Conservation (phyloP, 2,113 vertebrate species). For the Rutilus rutilus region DNA sequence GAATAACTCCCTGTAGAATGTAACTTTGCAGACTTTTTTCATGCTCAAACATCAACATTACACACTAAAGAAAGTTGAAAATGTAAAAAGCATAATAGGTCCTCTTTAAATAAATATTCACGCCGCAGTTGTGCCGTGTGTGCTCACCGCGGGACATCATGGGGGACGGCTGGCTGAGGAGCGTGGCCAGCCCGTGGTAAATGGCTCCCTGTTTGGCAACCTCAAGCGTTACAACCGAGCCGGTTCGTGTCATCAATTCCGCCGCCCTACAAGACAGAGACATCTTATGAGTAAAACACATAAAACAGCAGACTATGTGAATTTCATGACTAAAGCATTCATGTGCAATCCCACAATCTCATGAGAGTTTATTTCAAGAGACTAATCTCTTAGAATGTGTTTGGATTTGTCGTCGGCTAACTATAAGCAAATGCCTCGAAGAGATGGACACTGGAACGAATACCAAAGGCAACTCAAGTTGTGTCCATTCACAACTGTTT, state of each 20-base stretch:
- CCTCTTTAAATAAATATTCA: not conserved
- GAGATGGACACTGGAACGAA: conserved; percentile 25
- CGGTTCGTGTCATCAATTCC: conserved; percentile 97
- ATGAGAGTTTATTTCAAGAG: not conserved
- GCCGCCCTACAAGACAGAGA: conserved; percentile 83
- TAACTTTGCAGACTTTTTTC: too few relatives aligned
- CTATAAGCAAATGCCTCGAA: conserved; percentile 24
- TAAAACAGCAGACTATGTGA: not conserved
- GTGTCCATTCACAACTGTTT: conserved; percentile 42
- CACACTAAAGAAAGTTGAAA: too few relatives aligned
- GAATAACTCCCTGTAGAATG: too few relatives aligned
- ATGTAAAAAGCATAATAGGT: too few relatives aligned
- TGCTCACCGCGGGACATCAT: conserved; percentile 93
- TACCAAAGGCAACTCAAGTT: conserved; percentile 32
- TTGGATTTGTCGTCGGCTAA: conserved; percentile 31
- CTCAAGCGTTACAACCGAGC: conserved; percentile 95
- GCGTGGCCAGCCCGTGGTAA: conserved; percentile 94
- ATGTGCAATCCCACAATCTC: not conserved
- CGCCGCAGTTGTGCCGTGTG: not conserved
- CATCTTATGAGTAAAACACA: not conserved
- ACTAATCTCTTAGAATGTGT: not conserved
- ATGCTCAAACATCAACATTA: too few relatives aligned
- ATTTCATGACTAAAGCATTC: not conserved
- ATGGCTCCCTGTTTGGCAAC: conserved; percentile 98
- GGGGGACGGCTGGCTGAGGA: conserved; percentile 96